These are phyloP conservation scores for Megalonaias nervosa DNA, from an alignment of 1,140 invertebrate genomes.

Conservation along the genomic window DNA sequence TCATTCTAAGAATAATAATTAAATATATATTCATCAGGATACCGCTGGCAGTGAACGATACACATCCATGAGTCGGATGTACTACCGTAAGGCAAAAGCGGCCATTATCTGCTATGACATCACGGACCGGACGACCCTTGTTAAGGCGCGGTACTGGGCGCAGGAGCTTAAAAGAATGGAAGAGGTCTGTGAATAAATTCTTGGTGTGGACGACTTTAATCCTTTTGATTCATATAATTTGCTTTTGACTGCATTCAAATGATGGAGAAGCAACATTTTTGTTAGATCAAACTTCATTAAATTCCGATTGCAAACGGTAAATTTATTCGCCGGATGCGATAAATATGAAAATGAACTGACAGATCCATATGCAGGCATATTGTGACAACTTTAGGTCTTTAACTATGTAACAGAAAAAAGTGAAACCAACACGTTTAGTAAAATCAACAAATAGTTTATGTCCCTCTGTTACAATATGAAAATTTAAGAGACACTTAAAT, in stretches of 20 bases:
- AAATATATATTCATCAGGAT: slow-evolving; percentile 69
- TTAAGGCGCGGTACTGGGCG: slow-evolving; percentile 78
- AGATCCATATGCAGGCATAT: slow-evolving; percentile 49
- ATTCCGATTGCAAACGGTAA: background rate
- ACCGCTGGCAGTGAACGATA: slow-evolving; percentile 82
- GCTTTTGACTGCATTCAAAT: slow-evolving; percentile 4
- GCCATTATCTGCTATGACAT: slow-evolving; percentile 83
- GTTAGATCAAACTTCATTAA: no score
- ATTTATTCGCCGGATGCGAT: background rate
- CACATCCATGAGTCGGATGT: slow-evolving; percentile 79
- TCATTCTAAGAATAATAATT: no score
- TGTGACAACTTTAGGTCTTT: background rate
- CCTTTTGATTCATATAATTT: background rate
- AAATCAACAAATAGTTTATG: no score
- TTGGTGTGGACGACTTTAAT: background rate
- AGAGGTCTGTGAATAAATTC: slow-evolving; percentile 70
- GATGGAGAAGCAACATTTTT: background rate
- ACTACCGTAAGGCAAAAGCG: slow-evolving; percentile 80
- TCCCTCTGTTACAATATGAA: no score
- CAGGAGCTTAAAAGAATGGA: slow-evolving; percentile 77
- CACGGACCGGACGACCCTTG: slow-evolving; percentile 75
- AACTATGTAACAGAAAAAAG: no score
- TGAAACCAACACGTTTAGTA: no score
- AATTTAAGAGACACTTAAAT: no score
- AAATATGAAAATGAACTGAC: background rate